Evolutionary conservation across 2,113 vertebrate genomes (phyloP).

Genomic region (Megatriorchis doriae): DNA sequence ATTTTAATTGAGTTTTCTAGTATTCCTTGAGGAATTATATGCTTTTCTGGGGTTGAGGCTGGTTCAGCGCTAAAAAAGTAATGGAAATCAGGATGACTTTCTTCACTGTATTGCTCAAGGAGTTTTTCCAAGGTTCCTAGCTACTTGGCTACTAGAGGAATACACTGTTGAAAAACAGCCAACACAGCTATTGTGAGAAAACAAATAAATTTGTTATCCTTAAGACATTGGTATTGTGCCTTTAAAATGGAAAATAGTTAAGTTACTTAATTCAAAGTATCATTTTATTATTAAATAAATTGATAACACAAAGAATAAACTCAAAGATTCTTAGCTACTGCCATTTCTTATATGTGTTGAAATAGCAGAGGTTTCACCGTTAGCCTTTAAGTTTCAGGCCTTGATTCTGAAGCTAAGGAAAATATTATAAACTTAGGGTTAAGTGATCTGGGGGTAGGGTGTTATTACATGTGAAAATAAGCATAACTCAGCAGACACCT

Average conservation of each 20-base stretch:
- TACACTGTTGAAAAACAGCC: constrained; percentile 67
- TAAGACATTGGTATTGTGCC: background rate
- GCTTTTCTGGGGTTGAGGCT: constrained; percentile 66
- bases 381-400: background rate
- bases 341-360: background rate
- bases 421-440: background rate
- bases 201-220: background rate
- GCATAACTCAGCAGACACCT: background rate
- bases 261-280: background rate
- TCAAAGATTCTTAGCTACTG: background rate
- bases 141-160: constrained; percentile 79
- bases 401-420: background rate
- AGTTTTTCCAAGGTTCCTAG: constrained; percentile 76
- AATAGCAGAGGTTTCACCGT: background rate
- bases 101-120: constrained; percentile 63
- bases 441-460: background rate
- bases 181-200: background rate
- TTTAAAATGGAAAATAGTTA: background rate
- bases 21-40: constrained; percentile 78
- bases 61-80: constrained; percentile 79
- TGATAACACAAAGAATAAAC: background rate
- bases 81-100: constrained; percentile 72
- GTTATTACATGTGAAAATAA: background rate
- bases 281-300: background rate
- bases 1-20: constrained; percentile 84